Evolutionary conservation across 2,888 invertebrate genomes (phyloP).

Genomic region (Lysandra coridon): DNA sequence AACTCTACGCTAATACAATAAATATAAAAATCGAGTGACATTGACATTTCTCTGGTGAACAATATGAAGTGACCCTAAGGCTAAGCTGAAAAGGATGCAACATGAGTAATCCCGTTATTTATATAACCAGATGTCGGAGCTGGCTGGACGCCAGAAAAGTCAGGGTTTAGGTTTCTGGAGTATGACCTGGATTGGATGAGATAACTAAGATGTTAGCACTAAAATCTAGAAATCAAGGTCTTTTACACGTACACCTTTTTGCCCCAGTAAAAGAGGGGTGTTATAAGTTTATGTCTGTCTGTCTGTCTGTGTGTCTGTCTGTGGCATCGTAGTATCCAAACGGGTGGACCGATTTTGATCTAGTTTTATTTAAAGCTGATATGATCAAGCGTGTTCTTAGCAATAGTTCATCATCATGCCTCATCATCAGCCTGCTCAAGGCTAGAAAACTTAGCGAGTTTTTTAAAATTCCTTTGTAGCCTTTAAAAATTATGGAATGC

Average conservation of each 20-base stretch:
- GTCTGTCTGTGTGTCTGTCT: no score
- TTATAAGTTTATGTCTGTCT: neutral
- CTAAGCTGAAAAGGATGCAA: conserved; percentile 5
- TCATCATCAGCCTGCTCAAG: neutral
- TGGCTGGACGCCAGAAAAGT: neutral
- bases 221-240: neutral
- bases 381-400: no score
- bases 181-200: conserved; percentile 11
- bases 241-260: neutral
- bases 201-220: neutral
- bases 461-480: no score
- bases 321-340: no score
- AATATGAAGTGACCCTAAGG: neutral
- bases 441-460: no score
- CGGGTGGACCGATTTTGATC: no score
- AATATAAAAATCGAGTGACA: no score
- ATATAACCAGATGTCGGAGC: neutral
- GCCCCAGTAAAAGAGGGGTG: neutral
- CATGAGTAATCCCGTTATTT: neutral
- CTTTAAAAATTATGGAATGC: no score
- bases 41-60: no score
- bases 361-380: no score
- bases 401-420: no score
- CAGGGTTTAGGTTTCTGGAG: conserved; percentile 2
- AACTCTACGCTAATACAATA: no score